These are phyloP conservation scores for Drosophila demipolita DNA, from an alignment of 2,888 invertebrate genomes.

Conservation along the genomic window DNA sequence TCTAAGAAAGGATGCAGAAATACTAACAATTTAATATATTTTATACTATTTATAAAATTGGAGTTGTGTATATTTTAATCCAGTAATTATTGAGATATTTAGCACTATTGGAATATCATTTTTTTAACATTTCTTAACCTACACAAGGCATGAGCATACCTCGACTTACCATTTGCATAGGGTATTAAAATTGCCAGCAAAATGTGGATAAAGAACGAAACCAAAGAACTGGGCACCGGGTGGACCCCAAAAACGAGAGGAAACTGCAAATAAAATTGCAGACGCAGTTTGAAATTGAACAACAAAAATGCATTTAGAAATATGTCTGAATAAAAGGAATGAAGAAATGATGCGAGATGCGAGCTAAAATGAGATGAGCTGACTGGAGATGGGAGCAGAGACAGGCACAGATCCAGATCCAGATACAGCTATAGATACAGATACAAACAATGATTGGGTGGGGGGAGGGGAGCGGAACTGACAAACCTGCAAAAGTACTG, in stretches of 20 bases:
- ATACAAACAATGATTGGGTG: not conserved
- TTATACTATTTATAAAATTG: not conserved
- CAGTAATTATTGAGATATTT: not conserved
- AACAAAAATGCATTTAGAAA: conserved; percentile 80
- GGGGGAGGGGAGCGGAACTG: conserved; percentile 27
- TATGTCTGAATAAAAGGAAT: conserved; percentile 52
- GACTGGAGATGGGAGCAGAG: conserved; percentile 16
- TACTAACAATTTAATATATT: not conserved
- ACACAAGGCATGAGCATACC: not conserved
- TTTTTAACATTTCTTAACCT: not conserved
- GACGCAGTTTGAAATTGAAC: conserved; percentile 77
- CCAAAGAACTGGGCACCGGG: conserved; percentile 33
- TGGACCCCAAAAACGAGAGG: conserved; percentile 24
- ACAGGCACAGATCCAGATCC: not conserved
- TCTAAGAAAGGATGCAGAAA: not conserved
- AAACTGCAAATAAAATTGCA: conserved; percentile 74
- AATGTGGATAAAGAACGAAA: conserved; percentile 14
- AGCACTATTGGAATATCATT: not conserved
- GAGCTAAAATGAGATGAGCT: conserved; percentile 22
- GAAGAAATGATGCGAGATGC: conserved; percentile 34
- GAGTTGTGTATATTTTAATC: fast-evolving
- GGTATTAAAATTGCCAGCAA: conserved; percentile 12
- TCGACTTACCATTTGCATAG: not conserved
- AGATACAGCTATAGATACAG: not conserved
- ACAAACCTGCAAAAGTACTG: conserved; percentile 67